A percentile compares a stretch with the other conserved stretches of the same genome.
Conservation (phyloP, 2,797 vertebrate species). For the Channa striata region DNA sequence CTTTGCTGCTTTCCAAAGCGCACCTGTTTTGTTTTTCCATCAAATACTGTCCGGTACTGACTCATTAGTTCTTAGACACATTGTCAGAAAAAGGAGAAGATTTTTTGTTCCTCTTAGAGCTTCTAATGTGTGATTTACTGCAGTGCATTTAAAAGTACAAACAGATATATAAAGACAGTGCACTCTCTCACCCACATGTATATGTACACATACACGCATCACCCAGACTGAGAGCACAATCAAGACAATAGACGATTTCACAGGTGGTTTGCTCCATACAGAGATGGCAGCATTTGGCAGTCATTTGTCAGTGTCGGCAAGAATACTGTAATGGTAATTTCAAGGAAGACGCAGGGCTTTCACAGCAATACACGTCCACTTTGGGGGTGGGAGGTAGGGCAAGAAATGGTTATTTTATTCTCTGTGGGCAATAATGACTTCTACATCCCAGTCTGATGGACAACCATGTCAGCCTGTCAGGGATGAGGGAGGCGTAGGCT, state of each 20-base stretch:
- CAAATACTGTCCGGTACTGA: conserved; percentile 1
- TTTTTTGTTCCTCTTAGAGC: conserved; percentile 4
- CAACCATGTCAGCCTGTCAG: conserved; percentile 88
- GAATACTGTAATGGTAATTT: conserved; percentile 38
- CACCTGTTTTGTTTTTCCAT: conserved; percentile 10
- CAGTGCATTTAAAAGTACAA: conserved; percentile 5
- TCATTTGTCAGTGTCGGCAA: conserved; percentile 25
- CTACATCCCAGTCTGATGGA: conserved; percentile 80
- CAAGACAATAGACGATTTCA: conserved; percentile 13
- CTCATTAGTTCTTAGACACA: neutral
- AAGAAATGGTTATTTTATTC: conserved; percentile 42
- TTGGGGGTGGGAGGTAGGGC: conserved; percentile 12
- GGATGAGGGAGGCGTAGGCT: conserved; percentile 89
- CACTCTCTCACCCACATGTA: conserved; percentile 37
- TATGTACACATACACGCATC: conserved; percentile 36
- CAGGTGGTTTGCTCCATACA: conserved; percentile 26
- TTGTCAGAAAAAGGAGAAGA: conserved; percentile 14
- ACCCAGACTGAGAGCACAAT: conserved; percentile 18
- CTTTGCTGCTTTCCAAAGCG: conserved; percentile 51
- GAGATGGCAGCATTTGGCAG: conserved; percentile 24
- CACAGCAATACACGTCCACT: conserved; percentile 57
- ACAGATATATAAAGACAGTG: conserved; percentile 38
- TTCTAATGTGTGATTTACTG: conserved; percentile 8
- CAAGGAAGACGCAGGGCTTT: conserved; percentile 25
- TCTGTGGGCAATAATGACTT: conserved; percentile 68